Evolutionary conservation across 2,888 invertebrate genomes (phyloP).

Genomic region (Fragum whitleyi): DNA sequence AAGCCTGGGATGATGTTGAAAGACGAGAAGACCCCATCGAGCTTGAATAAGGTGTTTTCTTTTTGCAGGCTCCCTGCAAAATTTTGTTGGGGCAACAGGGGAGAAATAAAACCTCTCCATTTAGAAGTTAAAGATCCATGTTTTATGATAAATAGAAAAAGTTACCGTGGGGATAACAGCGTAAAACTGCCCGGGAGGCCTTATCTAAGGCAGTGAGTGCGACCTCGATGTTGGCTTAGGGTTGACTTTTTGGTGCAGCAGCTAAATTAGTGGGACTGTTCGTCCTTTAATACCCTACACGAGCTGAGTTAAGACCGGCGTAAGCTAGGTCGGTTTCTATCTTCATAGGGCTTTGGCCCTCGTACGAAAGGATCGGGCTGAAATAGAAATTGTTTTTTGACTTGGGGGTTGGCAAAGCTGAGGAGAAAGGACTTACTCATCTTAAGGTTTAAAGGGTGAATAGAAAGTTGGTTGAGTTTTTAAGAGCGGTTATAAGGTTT

Average conservation of each 20-base stretch:
- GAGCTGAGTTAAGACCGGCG: conserved; percentile 95
- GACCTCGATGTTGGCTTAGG: conserved; percentile 96
- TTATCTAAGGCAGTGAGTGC: conserved; percentile 91
- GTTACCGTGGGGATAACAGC: conserved; percentile 95
- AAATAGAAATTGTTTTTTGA: background rate
- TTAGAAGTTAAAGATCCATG: conserved; percentile 46
- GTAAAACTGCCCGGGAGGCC: conserved; percentile 92
- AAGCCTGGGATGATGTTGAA: conserved; percentile 41
- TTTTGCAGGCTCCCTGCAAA: conserved; percentile 64
- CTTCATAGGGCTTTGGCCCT: conserved; percentile 87
- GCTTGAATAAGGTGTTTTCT: conserved; percentile 88
- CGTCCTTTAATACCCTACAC: conserved; percentile 94
- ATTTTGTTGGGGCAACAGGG: conserved; percentile 74
- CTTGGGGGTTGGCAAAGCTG: no score
- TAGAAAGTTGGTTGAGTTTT: background rate
- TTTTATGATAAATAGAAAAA: conserved; percentile 86
- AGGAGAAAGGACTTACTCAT: no score
- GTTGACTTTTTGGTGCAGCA: conserved; percentile 89
- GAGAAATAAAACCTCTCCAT: conserved; percentile 44
- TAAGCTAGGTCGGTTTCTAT: conserved; percentile 95
- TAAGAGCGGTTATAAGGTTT: background rate
- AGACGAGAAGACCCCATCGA: conserved; percentile 94
- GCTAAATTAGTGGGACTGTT: conserved; percentile 87
- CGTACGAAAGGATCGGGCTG: conserved; percentile 91
- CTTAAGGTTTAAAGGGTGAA: no score